These are phyloP conservation scores for Aegithalos caudatus DNA, from an alignment of 2,113 vertebrate genomes.

Conservation along the genomic window DNA sequence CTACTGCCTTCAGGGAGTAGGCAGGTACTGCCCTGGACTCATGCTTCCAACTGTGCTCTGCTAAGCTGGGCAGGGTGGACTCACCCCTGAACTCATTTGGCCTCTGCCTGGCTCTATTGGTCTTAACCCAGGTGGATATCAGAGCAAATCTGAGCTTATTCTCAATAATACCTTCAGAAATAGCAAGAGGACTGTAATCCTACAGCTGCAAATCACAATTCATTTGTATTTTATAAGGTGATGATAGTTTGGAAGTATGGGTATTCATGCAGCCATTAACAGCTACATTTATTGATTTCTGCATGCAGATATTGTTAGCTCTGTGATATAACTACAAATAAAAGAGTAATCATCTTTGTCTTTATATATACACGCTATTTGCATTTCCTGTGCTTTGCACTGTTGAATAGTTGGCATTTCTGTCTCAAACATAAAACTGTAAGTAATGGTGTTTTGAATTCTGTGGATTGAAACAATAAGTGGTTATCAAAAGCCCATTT, in stretches of 20 bases:
- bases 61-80: neutral
- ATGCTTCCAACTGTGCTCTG: neutral
- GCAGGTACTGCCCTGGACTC: neutral
- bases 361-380: neutral
- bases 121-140: neutral
- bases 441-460: slow-evolving; percentile 38
- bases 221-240: neutral
- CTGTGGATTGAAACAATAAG: slow-evolving; percentile 32
- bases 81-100: neutral
- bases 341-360: neutral
- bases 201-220: neutral
- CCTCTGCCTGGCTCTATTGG: neutral
- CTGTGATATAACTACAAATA: neutral
- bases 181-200: neutral
- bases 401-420: slow-evolving; percentile 11
- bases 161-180: neutral
- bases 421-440: slow-evolving; percentile 8
- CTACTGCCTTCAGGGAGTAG: neutral
- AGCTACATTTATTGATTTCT: neutral
- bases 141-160: neutral
- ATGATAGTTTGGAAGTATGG: neutral
- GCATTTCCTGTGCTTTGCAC: slow-evolving; percentile 13
- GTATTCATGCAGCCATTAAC: neutral
- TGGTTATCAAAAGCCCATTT: slow-evolving; percentile 36
- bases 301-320: neutral